These are phyloP conservation scores for Drosophila vallismaia DNA, from an alignment of 2,888 invertebrate species.

Conservation along the genomic window DNA sequence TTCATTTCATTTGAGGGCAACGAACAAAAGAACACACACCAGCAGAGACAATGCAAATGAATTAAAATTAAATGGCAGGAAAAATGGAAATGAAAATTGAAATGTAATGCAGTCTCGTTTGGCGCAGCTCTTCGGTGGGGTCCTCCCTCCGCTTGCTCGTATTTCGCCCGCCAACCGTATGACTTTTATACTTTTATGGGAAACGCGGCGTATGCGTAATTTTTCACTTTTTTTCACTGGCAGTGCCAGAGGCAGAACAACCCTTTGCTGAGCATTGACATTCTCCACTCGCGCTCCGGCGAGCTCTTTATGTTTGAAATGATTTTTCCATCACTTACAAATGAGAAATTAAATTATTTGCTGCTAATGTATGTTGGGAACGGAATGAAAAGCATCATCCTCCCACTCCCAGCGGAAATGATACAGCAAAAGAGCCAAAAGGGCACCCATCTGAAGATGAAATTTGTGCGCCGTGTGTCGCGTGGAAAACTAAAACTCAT, in stretches of 20 bases:
- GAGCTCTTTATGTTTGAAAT: constrained; percentile 42
- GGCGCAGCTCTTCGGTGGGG: background rate
- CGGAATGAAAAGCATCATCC: constrained; percentile 13
- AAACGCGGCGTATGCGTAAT: constrained; percentile 77
- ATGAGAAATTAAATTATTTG: constrained; percentile 78
- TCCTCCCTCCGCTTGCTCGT: constrained; percentile 29
- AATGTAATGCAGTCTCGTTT: constrained; percentile 66
- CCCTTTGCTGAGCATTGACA: constrained; percentile 35
- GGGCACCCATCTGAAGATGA: constrained; percentile 56
- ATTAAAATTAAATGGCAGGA: constrained; percentile 72
- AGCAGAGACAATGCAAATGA: constrained; percentile 77
- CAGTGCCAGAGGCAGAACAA: constrained; percentile 9
- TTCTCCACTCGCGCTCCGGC: constrained; percentile 3
- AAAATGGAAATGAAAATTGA: constrained; percentile 65
- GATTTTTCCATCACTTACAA: constrained; percentile 55
- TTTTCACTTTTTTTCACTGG: constrained; percentile 37
- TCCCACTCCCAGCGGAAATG: constrained; percentile 60
- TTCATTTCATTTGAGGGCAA: constrained; percentile 61
- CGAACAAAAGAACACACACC: constrained; percentile 35
- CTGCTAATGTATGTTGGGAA: constrained; percentile 67
- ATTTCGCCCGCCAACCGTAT: no score
- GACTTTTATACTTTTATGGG: constrained; percentile 59
- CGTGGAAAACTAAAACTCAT: constrained; percentile 77
- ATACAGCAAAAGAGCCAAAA: constrained; percentile 64
- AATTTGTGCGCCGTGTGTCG: constrained; percentile 55